These are phyloP conservation scores for Dromas ardeola DNA, from an alignment of 2,113 vertebrate species.

Conservation along the genomic window DNA sequence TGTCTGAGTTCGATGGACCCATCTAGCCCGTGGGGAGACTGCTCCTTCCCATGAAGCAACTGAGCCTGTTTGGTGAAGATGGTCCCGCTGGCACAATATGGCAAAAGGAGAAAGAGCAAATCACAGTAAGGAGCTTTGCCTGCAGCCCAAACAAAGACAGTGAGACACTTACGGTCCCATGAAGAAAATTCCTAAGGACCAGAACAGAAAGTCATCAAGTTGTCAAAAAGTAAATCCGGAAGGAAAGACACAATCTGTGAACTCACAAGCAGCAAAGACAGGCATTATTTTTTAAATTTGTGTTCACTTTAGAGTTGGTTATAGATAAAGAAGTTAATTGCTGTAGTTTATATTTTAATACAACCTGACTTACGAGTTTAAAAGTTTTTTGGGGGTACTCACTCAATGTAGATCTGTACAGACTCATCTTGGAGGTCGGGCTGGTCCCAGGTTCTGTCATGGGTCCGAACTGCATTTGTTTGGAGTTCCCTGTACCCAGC, in stretches of 20 bases:
- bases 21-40: background rate
- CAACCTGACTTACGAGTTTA: background rate
- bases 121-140: background rate
- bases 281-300: background rate
- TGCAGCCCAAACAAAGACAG: background rate
- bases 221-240: background rate
- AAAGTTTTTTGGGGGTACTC: background rate
- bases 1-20: background rate
- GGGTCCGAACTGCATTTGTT: background rate
- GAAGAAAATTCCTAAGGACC: background rate
- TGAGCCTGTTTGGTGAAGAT: background rate
- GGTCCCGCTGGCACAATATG: background rate
- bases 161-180: background rate
- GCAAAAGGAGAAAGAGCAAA: background rate
- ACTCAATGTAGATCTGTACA: background rate
- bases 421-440: background rate
- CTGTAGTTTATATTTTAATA: background rate
- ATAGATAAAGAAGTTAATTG: background rate
- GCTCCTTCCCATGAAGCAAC: background rate
- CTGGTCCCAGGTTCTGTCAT: background rate
- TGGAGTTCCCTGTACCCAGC: background rate
- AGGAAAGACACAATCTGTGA: background rate
- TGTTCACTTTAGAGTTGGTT: background rate
- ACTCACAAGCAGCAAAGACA: background rate
- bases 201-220: background rate